Evolutionary conservation across 1,140 invertebrate species (phyloP).

Genomic region (Nomia melanderi): DNA sequence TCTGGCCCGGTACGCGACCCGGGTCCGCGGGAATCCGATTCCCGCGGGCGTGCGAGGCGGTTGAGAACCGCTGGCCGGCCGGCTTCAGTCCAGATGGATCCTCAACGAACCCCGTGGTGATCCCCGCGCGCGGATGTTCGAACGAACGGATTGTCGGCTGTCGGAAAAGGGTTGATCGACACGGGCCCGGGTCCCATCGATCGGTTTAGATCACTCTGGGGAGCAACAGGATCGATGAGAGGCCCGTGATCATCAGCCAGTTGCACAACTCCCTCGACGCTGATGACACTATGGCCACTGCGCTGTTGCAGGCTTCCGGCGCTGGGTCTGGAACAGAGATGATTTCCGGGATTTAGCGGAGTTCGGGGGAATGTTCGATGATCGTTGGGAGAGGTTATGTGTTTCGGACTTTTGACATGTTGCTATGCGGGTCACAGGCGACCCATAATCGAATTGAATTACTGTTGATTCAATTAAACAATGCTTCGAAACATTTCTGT

Average conservation of each 20-base stretch:
- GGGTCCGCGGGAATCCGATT: too few relatives aligned
- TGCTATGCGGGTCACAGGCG: too few relatives aligned
- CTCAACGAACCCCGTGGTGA: constrained; percentile 26
- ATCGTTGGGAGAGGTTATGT: too few relatives aligned
- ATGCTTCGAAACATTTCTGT: too few relatives aligned
- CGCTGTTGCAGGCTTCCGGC: constrained; percentile 82
- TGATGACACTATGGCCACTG: constrained; percentile 81
- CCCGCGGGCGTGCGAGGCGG: too few relatives aligned
- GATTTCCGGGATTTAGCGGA: too few relatives aligned
- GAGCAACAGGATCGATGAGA: constrained; percentile 59
- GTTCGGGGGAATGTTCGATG: too few relatives aligned
- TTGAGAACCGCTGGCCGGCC: constrained; percentile 20
- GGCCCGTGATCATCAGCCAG: constrained; percentile 33
- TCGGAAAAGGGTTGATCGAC: constrained; percentile 46
- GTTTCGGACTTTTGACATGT: too few relatives aligned
- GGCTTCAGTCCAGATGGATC: constrained; percentile 28
- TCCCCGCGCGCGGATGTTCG: constrained; percentile 23
- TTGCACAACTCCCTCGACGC: constrained; percentile 63
- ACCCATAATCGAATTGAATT: too few relatives aligned
- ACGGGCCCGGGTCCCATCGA: constrained; percentile 9
- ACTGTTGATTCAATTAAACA: too few relatives aligned
- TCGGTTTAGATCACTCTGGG: constrained; percentile 66
- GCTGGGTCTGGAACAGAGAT: constrained; percentile 78
- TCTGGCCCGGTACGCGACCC: too few relatives aligned
- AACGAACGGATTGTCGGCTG: constrained; percentile 39